A percentile compares a stretch with the other conserved stretches of the same genome.
phyloP scores from a whole-genome alignment of 1,140 invertebrate genomes.

The Marisa cornuarietis region DNA sequence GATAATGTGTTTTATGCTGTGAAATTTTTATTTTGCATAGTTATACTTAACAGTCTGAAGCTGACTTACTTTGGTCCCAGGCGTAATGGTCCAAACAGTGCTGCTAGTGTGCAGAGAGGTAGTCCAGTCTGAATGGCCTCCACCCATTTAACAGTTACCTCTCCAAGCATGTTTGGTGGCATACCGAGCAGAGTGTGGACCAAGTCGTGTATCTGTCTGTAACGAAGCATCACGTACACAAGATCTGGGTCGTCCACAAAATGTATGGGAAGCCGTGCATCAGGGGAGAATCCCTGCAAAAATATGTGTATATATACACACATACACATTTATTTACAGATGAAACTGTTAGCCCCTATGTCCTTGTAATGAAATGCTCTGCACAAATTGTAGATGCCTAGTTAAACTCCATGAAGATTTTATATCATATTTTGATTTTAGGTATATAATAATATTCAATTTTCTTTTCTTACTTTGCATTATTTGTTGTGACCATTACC shows the following conservation, averaged over 20 bases:
- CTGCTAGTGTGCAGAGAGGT: constrained; percentile 66
- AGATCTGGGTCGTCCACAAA: constrained; percentile 91
- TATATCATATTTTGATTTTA: too few species aligned
- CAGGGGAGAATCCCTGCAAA: constrained; percentile 87
- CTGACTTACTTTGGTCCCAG: constrained; percentile 76
- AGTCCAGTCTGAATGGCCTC: constrained; percentile 81
- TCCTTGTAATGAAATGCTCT: too few species aligned
- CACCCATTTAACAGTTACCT: constrained; percentile 96
- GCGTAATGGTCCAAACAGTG: constrained; percentile 65
- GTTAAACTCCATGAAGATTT: too few species aligned
- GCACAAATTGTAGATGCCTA: too few species aligned
- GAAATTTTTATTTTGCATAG: too few species aligned
- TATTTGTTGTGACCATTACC: too few species aligned
- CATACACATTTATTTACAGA: constrained; percentile 13
- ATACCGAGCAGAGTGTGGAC: constrained; percentile 89
- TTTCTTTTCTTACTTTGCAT: too few species aligned
- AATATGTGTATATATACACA: too few species aligned
- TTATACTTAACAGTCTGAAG: too few species aligned
- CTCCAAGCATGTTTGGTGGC: constrained; percentile 91
- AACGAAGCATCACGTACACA: constrained; percentile 96
- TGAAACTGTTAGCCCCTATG: background rate
- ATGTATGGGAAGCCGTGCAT: constrained; percentile 85
- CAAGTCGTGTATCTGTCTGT: constrained; percentile 95
- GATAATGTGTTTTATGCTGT: too few species aligned
- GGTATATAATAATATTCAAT: too few species aligned